Percentiles rank a stretch among this genome's conserved stretches.
phyloP scores from a whole-genome alignment of 2,113 vertebrate species.

The Bettongia penicillata region DNA sequence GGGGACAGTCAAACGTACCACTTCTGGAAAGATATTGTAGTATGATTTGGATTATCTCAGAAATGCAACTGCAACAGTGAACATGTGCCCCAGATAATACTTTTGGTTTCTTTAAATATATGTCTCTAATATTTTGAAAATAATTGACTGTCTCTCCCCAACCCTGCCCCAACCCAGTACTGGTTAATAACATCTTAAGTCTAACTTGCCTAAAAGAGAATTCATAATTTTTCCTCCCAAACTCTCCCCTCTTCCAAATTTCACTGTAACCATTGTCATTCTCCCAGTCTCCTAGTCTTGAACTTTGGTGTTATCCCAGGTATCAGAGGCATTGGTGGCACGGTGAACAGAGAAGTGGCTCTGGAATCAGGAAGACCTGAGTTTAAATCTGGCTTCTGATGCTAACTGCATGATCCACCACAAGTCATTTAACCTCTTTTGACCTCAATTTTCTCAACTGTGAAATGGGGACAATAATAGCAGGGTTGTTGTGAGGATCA shows the following conservation, averaged over 20 bases:
- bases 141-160: not conserved
- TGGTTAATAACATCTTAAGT: not conserved
- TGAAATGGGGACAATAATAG: not conserved
- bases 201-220: not conserved
- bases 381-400: not conserved
- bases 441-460: not conserved
- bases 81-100: conserved; percentile 47
- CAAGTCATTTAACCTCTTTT: not conserved
- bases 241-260: not conserved
- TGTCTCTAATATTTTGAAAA: conserved; percentile 27
- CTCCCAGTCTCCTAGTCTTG: not conserved
- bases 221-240: not conserved
- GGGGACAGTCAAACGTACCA: conserved; percentile 32
- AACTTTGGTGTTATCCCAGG: not conserved
- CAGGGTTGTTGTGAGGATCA: not conserved
- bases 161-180: not conserved
- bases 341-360: not conserved
- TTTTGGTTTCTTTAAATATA: conserved; percentile 19
- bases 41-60: conserved; percentile 45
- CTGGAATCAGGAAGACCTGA: not conserved
- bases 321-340: not conserved
- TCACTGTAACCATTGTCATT: not conserved
- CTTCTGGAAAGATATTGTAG: conserved; percentile 50
- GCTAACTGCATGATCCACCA: not conserved
- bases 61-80: conserved; percentile 22